Base-by-base conservation (phyloP, 2,888 invertebrate species). In the Baccha elongata region DNA sequence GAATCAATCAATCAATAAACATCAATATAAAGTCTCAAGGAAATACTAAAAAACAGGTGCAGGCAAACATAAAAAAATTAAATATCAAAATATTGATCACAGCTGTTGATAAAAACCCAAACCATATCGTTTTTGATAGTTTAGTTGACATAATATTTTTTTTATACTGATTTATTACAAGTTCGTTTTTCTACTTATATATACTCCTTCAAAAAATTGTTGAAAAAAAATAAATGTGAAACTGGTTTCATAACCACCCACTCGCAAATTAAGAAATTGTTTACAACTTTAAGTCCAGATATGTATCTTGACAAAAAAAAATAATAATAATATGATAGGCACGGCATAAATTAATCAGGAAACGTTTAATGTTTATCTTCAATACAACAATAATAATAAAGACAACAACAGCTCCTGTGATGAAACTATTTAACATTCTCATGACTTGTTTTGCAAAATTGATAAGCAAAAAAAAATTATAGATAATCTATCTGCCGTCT, bases 361-460 rank as follows among this genome's bases (percentile, higher is more conserved):
- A 21, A 17, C 23, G 5, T 5, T 35, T 32, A n/a, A 8, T 19
- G 3, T 23, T 58, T 40, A 15, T 2, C 40, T 13, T 11, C 10
- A 42, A 8, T 8, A 1, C 10, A 13, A 58, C 23, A 58, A 58
- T 32, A 13, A 40, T 21, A 58, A 58, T 32, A 32, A 3, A 32
- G 29, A 32, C 6, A 6, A 26, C 26, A 7, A 32, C 8, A 8
- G 4, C 29, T 3, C 29, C 29, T 26, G 40, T 15, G 26, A 58
- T 53, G 53, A 58, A 37, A 58, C 8, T 8, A 40, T 40, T 37
- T 55, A 5, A 23, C 40, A 10, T 1, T 58, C 37, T 6, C 40
- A 40, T 58, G 58, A 58, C 40, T 40, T 58, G 58, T 7, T 58
- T 58, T 58, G 23, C 23, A 58, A 23, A 19, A 40, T 40, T 58